A percentile compares a stretch with the other conserved stretches of the same genome.
These are phyloP conservation scores for Poecilus cupreus DNA, from an alignment of 2,888 invertebrate species.

Conservation along the genomic window DNA sequence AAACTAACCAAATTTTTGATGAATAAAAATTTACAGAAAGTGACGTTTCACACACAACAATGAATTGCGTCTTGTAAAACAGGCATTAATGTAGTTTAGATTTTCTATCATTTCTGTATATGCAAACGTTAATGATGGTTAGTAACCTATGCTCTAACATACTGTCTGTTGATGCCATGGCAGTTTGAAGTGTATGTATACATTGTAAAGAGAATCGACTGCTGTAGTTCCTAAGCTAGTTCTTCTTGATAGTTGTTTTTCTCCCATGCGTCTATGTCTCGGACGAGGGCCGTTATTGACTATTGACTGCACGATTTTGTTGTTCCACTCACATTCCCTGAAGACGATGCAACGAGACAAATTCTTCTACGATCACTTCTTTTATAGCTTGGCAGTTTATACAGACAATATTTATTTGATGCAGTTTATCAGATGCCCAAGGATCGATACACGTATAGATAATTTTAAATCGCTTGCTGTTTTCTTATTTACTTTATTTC, in stretches of 20 bases:
- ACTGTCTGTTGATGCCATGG: background rate
- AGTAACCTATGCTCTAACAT: too few species aligned
- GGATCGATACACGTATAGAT: too few species aligned
- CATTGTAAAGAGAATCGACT: background rate
- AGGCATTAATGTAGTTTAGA: too few species aligned
- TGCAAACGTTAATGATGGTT: too few species aligned
- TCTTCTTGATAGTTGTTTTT: background rate
- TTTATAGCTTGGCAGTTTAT: background rate
- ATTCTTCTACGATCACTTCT: background rate
- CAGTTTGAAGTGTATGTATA: background rate
- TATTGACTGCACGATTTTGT: constrained; percentile 25
- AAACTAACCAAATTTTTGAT: too few species aligned
- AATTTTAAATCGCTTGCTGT: too few species aligned
- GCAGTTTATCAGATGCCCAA: background rate
- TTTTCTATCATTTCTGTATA: too few species aligned
- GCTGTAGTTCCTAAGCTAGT: too few species aligned
- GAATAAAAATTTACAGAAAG: too few species aligned
- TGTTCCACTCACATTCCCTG: background rate
- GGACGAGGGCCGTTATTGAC: background rate
- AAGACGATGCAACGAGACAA: background rate
- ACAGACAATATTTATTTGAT: background rate
- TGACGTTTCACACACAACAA: too few species aligned
- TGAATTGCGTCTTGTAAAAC: too few species aligned
- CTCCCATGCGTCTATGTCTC: background rate
- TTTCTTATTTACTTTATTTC: too few species aligned